Evolutionary conservation across 1,140 invertebrate genomes (phyloP).

Genomic region (Achroia grisella): DNA sequence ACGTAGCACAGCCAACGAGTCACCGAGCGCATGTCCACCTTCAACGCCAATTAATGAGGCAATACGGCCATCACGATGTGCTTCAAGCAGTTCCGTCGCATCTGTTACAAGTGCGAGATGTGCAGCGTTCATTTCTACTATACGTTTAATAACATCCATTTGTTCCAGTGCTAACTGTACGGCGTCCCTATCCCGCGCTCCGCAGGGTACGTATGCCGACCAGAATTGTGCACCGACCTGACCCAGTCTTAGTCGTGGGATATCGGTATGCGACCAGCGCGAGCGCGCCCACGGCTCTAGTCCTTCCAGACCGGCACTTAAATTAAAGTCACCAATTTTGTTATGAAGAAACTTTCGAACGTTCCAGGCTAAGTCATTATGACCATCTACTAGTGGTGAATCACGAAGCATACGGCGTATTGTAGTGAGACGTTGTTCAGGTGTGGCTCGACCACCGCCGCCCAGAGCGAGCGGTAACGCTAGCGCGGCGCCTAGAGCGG

Average conservation of each 20-base stretch:
- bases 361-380: conserved; percentile 93
- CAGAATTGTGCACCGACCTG: conserved; percentile 88
- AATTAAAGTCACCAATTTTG: conserved; percentile 85
- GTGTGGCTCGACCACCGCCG: conserved; percentile 71
- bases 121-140: conserved; percentile 83
- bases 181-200: conserved; percentile 86
- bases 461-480: conserved; percentile 63
- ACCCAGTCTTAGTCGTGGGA: conserved; percentile 86
- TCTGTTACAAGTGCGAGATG: conserved; percentile 82
- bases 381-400: conserved; percentile 80
- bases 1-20: conserved; percentile 86
- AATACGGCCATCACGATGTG: conserved; percentile 84
- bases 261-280: conserved; percentile 91
- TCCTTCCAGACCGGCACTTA: conserved; percentile 82
- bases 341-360: conserved; percentile 88
- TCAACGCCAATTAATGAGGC: conserved; percentile 90
- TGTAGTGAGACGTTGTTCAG: conserved; percentile 74
- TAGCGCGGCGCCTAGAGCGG: conserved; percentile 58
- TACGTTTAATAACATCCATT: conserved; percentile 90
- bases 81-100: conserved; percentile 82
- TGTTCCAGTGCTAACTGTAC: conserved; percentile 91
- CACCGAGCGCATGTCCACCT: conserved; percentile 90
- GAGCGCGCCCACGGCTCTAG: conserved; percentile 86
- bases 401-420: conserved; percentile 75
- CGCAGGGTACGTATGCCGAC: conserved; percentile 90